Percentiles rank a stretch among this genome's conserved stretches.
These are phyloP conservation scores for Gallinago media DNA, from an alignment of 2,113 vertebrate species.

Conservation along the genomic window DNA sequence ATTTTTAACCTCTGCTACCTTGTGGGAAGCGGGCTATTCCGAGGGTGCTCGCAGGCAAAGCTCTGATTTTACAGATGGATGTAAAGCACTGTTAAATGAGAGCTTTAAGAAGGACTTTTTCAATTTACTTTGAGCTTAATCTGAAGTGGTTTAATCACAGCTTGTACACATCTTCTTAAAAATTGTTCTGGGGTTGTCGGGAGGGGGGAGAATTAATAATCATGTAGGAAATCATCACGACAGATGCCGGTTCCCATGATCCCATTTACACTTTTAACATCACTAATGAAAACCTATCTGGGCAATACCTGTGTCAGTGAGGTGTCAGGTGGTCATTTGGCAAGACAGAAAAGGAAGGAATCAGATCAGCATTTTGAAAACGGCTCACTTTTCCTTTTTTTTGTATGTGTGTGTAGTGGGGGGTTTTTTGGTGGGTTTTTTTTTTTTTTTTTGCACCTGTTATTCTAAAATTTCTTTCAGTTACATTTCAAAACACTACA, in stretches of 20 bases:
- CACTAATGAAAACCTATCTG: slow-evolving; percentile 84
- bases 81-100: slow-evolving; percentile 62
- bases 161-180: slow-evolving; percentile 67
- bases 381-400: slow-evolving; percentile 29
- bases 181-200: slow-evolving; percentile 11
- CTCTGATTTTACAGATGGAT: slow-evolving; percentile 68
- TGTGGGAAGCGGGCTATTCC: slow-evolving; percentile 59
- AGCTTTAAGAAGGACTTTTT: slow-evolving; percentile 66
- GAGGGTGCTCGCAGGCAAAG: slow-evolving; percentile 45
- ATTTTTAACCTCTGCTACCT: slow-evolving; percentile 72
- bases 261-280: slow-evolving; percentile 76
- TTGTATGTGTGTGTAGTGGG: background rate
- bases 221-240: slow-evolving; percentile 79
- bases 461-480: slow-evolving; percentile 88
- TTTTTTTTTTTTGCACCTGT: slow-evolving; percentile 84
- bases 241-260: slow-evolving; percentile 87
- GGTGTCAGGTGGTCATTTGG: slow-evolving; percentile 86
- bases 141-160: slow-evolving; percentile 72
- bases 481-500: slow-evolving; percentile 89
- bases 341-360: slow-evolving; percentile 70
- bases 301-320: slow-evolving; percentile 87
- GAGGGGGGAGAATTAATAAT: slow-evolving; percentile 49
- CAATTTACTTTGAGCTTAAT: slow-evolving; percentile 70
- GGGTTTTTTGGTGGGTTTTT: background rate
- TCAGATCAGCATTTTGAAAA: slow-evolving; percentile 81